Conservation (phyloP, 2,888 invertebrate genomes). For the Drosophila tripunctata region DNA sequence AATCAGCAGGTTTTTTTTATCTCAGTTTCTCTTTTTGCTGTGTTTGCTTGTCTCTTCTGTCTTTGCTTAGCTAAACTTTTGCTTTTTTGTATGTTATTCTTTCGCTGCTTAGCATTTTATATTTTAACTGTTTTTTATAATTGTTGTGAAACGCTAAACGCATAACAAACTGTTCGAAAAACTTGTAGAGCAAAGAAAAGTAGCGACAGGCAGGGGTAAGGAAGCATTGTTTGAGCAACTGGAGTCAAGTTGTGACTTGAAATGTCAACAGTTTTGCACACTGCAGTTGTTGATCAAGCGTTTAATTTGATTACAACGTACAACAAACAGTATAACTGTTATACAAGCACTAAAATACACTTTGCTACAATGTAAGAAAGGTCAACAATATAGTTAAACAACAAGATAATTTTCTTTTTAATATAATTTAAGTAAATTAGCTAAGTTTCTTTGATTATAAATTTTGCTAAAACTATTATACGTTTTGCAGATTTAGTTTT, state of each 20-base stretch:
- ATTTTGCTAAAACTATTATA: too few species aligned
- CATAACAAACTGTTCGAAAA: background rate
- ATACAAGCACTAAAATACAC: background rate
- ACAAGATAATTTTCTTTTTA: too few species aligned
- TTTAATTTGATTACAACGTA: slow-evolving; percentile 27
- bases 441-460: too few species aligned
- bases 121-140: background rate
- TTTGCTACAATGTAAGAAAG: background rate
- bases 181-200: background rate
- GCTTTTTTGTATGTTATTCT: background rate
- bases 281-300: slow-evolving; percentile 27
- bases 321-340: background rate
- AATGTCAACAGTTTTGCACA: slow-evolving; percentile 53
- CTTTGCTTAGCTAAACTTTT: background rate
- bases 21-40: background rate
- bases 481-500: background rate
- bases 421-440: too few species aligned
- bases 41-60: background rate
- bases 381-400: too few species aligned
- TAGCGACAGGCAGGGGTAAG: too few species aligned
- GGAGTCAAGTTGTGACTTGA: slow-evolving; percentile 11
- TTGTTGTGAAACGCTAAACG: background rate
- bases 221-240: slow-evolving; percentile 1
- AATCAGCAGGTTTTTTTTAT: background rate
- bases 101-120: background rate